Evolutionary conservation across 2,888 invertebrate species (phyloP), one percentile per base, ranked within the genome.

Genomic region (Cosmorhoe ocellata): DNA sequence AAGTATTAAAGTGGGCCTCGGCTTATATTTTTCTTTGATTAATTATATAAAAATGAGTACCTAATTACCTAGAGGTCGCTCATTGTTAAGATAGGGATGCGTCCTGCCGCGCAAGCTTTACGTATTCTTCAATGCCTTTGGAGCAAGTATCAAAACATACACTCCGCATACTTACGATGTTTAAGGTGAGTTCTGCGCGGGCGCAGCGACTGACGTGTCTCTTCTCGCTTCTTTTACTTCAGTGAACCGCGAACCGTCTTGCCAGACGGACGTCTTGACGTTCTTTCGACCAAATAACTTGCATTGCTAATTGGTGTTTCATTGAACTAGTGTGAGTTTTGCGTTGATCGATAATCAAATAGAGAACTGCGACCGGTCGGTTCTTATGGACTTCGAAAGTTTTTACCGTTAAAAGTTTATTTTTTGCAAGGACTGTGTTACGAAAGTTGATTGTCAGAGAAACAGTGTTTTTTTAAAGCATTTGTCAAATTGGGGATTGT

Each of bases 121-220:
- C 13, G 18, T 8, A 7, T n/a, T n/a, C n/a, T n/a, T n/a, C n/a
- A 28, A 3, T 33, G 12, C 14, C 22, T 41, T 38, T 10, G 1
- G 22, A 30, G 36, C 44, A 74, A 81, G 71, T 72, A 81, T 77
- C 82, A 87, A 86, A 65, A 69, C 43, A 34, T 26, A 64, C 27
- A 50, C 59, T 65, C 74, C 56, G 31, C 43, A 64, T 74, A 74
- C 40, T 13, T 56, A 75, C 55, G 63, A 57, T 79, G 78, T 84
- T 81, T 87, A 88, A 88, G 87, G 88, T 88, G 83, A 86, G 82
- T 71, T 70, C 74, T 72, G 82, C 84, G 79, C 85, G 79, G 78
- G 85, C 85, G 86, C 85, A 81, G 74, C 77, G 66, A 71, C 81
- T 85, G 87, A 86, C 88, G 87, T 87, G 86, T 87, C 80, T 72